phyloP scores from a whole-genome alignment of 1,140 invertebrate genomes.

The Oryzaephilus surinamensis region DNA sequence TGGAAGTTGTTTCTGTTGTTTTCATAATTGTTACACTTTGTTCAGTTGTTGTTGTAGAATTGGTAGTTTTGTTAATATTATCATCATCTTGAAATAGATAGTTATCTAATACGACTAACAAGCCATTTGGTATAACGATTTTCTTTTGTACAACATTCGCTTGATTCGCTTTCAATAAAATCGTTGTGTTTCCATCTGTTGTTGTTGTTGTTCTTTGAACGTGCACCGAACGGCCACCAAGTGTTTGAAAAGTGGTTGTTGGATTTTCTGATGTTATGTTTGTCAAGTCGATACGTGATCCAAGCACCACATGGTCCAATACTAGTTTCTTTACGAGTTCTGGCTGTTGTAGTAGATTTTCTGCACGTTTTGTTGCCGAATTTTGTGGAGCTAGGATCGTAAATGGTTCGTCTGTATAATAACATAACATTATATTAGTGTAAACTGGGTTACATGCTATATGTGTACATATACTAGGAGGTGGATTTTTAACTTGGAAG shows the following conservation, averaged over 20 bases:
- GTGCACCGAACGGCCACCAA: constrained; percentile 40
- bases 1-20: no score
- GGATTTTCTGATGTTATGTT: constrained; percentile 32
- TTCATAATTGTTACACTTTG: no score
- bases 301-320: constrained; percentile 45
- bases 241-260: constrained; percentile 39
- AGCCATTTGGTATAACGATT: constrained; percentile 36
- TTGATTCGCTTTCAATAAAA: constrained; percentile 40
- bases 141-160: constrained; percentile 31
- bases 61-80: constrained; percentile 15
- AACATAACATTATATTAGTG: no score
- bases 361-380: constrained; percentile 38
- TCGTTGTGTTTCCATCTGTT: constrained; percentile 37
- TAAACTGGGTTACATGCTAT: no score
- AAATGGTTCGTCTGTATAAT: constrained; percentile 42
- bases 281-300: constrained; percentile 33
- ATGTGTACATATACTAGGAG: no score
- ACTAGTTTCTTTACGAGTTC: constrained; percentile 42
- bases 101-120: constrained; percentile 39
- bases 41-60: constrained; percentile 7
- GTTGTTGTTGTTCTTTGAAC: constrained; percentile 36
- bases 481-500: no score
- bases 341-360: constrained; percentile 34
- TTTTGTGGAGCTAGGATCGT: constrained; percentile 49
- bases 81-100: constrained; percentile 38